Conservation (phyloP, 2,797 vertebrate genomes). For the Tauraco hartlaubi region DNA sequence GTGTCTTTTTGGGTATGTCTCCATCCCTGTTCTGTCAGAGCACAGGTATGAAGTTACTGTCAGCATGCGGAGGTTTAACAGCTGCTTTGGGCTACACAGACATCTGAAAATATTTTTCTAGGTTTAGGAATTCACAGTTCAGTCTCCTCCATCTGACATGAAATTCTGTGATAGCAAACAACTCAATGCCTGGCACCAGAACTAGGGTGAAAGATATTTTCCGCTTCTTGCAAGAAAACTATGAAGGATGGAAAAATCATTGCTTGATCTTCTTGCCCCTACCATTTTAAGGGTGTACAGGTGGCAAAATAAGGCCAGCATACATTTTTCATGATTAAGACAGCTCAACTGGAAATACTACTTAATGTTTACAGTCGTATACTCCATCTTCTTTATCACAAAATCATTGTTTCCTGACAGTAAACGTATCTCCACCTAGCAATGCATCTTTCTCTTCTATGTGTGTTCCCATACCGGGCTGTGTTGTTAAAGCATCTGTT, state of each 20-base stretch:
- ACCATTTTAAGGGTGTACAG: background rate
- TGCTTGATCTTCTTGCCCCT: background rate
- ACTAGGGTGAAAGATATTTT: background rate
- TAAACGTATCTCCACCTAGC: slow-evolving; percentile 1
- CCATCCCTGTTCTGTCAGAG: background rate
- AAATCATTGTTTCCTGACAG: background rate
- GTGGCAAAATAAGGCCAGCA: slow-evolving; percentile 1
- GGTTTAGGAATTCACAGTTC: slow-evolving; percentile 25
- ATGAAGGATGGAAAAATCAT: background rate
- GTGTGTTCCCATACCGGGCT: background rate
- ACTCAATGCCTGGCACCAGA: background rate
- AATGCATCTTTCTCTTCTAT: background rate
- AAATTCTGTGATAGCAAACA: background rate
- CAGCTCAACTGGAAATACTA: slow-evolving; percentile 50
- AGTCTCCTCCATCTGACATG: background rate
- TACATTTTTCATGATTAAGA: slow-evolving; percentile 60
- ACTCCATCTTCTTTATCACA: slow-evolving; percentile 51
- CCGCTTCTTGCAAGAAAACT: background rate
- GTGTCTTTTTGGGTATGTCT: background rate
- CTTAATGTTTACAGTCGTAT: slow-evolving; percentile 19
- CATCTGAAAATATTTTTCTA: slow-evolving; percentile 8
- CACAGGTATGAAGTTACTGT: background rate
- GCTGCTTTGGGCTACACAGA: background rate
- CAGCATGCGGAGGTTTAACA: background rate
- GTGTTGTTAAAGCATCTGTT: background rate